Conservation (phyloP, 1,140 invertebrate genomes). For the Drosophila rufa region DNA sequence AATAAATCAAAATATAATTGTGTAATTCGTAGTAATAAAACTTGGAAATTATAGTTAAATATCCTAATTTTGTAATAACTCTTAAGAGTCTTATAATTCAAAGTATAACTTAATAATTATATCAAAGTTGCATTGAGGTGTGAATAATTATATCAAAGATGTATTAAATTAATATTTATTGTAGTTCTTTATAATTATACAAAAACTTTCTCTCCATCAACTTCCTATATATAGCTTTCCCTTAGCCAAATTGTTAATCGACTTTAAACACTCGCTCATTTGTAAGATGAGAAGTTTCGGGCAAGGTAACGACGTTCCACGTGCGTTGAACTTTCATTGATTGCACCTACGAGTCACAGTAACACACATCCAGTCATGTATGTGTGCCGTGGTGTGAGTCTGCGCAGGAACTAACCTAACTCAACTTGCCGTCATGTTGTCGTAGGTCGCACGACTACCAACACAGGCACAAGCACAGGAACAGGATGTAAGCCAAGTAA, state of each 20-base stretch:
- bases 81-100: too few species aligned
- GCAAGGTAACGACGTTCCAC: slow-evolving; percentile 30
- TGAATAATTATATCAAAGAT: too few species aligned
- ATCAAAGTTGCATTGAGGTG: too few species aligned
- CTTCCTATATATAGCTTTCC: not conserved
- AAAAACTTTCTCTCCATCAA: not conserved
- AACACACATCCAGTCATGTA: not conserved
- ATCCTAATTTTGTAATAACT: too few species aligned
- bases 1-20: too few species aligned
- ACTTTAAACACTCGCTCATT: not conserved
- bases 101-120: too few species aligned
- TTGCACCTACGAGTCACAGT: slow-evolving; percentile 30
- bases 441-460: slow-evolving; percentile 56
- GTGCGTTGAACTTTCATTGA: slow-evolving; percentile 78
- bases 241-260: not conserved
- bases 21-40: too few species aligned
- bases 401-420: slow-evolving; percentile 75
- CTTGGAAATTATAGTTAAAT: too few species aligned
- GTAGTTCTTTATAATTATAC: not conserved
- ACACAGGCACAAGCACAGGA: not conserved
- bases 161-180: too few species aligned
- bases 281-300: slow-evolving; percentile 8
- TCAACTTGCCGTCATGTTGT: slow-evolving; percentile 52
- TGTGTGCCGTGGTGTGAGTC: slow-evolving; percentile 53
- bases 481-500: slow-evolving; percentile 26